Evolutionary conservation across 2,888 invertebrate genomes (phyloP), one percentile per base, ranked within the genome.

Genomic region (Prosopocoilus inquinatus): DNA sequence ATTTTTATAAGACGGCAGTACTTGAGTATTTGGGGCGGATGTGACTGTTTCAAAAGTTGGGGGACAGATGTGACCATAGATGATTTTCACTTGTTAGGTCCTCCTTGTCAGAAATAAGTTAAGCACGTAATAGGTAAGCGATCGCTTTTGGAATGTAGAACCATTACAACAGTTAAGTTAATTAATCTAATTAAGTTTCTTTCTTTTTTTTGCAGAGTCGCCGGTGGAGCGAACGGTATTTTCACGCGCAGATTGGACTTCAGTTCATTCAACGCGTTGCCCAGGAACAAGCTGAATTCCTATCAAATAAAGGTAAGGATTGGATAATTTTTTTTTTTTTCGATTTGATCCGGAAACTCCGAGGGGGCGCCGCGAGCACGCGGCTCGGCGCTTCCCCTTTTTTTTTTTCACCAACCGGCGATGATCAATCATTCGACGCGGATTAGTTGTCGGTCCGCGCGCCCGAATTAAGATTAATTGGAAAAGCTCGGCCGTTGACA

Each of bases 281-380:
- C 97, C 66, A 89, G 89, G 79, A 90, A 94, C 77, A 96, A 96
- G 82, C 89, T 96, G 77, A 98, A 98, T 84, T 96, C 96, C 73
- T 97, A 96, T 84, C 96, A 97, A 84, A 96, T 98, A 77, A 97
- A 97, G 93, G 95, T 94, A 82, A 84, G 86, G 75, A 9, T 41
- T 28, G 52, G 20, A 45, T 9, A 35, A 7, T 43, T 33, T 20
- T 35, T 20, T 32, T 47, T 53, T 53, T 43, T 20, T 38, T 53
- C 35, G 39, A 38, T 38, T 38, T 41, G 13, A 13, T 41, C 15
- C 16, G 15, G 41, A 38, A 13, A 38, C 15, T 41, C 15, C 41
- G 16, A 38, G n/a, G 39, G 41, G 41, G 4, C 1, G 20, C 20
- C 5, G 20, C 20, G 20, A 20, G 12, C 36, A 36, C 36, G 36